A percentile compares a stretch with the other conserved stretches of the same genome.
Conservation (phyloP, 2,113 vertebrate species). For the Prunella fulvescens region DNA sequence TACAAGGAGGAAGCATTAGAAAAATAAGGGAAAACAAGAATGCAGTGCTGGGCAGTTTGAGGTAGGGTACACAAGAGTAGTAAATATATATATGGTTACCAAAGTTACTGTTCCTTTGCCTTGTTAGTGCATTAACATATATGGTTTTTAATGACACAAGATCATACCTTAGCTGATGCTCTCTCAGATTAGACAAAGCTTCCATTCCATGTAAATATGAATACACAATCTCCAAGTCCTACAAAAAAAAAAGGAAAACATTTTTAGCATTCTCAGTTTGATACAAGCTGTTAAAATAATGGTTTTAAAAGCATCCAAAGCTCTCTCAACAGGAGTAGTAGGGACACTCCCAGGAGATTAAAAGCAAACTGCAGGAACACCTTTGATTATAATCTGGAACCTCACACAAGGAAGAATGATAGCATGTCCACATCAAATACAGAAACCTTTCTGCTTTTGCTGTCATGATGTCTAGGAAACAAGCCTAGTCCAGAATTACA, state of each 20-base stretch:
- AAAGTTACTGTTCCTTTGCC: not conserved
- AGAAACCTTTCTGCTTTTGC: not conserved
- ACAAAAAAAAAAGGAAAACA: conserved; percentile 36
- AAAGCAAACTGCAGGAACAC: not conserved
- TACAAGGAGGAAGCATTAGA: not conserved
- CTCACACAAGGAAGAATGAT: fast-evolving
- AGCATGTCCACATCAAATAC: not conserved
- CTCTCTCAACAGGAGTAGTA: not conserved
- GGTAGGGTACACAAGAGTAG: not conserved
- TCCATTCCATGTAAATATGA: conserved; percentile 99
- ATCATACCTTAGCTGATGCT: conserved; percentile 92
- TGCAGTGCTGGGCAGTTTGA: not conserved
- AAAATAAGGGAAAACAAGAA: not conserved
- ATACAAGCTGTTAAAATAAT: not conserved
- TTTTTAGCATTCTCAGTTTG: not conserved
- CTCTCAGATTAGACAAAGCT: conserved; percentile 93
- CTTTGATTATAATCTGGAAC: not conserved
- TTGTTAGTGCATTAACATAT: not conserved
- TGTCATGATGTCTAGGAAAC: not conserved
- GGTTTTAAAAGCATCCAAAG: not conserved
- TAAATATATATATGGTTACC: not conserved
- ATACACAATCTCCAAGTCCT: conserved; percentile 98
- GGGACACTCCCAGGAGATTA: not conserved
- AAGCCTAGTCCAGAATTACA: not conserved
- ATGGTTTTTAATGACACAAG: not conserved